Conservation (phyloP, 2,797 vertebrate genomes). For the Chaunax sp. region DNA sequence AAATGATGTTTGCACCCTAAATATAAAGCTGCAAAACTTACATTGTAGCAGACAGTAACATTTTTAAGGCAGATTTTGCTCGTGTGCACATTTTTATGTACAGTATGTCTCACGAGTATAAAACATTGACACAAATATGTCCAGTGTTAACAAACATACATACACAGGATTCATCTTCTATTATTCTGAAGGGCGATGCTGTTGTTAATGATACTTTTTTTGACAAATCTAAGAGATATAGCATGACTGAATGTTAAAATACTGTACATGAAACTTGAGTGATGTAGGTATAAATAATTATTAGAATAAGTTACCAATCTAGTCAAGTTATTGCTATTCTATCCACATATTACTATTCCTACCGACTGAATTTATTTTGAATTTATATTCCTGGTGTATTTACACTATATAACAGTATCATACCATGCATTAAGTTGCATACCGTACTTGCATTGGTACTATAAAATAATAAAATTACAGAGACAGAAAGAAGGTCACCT, state of each 20-base stretch:
- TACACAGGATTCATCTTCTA: neutral
- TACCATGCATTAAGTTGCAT: neutral
- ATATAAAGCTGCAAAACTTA: neutral
- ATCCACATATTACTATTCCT: no score
- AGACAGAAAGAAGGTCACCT: slow-evolving; percentile 93
- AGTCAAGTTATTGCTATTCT: neutral
- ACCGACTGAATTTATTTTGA: no score
- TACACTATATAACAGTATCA: neutral
- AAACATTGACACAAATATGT: slow-evolving; percentile 13
- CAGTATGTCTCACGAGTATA: neutral
- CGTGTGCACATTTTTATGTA: neutral
- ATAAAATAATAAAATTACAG: slow-evolving; percentile 26
- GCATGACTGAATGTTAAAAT: neutral
- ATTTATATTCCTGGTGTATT: no score
- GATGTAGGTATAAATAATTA: neutral
- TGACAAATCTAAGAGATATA: neutral
- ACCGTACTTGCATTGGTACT: neutral
- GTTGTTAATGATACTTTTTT: neutral
- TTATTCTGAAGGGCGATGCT: neutral
- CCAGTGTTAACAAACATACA: neutral
- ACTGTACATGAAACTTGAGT: neutral
- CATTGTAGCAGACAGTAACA: neutral
- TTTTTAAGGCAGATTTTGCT: neutral
- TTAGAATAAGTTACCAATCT: neutral
- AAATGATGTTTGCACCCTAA: slow-evolving; percentile 10